phyloP scores from a whole-genome alignment of 1,140 invertebrate species.

The Eumeta japonica region DNA sequence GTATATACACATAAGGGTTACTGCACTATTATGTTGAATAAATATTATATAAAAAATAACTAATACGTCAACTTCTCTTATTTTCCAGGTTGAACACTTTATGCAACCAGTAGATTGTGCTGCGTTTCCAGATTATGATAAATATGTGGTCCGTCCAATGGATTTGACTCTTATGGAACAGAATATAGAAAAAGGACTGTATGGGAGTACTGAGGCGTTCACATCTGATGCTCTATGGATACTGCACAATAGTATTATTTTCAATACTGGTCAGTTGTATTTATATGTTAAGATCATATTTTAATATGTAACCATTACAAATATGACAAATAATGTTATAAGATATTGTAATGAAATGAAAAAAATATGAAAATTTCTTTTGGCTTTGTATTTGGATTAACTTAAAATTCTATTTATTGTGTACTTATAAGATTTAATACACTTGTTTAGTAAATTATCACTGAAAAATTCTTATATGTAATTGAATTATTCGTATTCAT shows the following conservation, averaged over 20 bases:
- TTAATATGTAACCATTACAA: no score
- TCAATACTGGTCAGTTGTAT: constrained; percentile 73
- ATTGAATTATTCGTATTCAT: no score
- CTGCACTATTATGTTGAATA: no score
- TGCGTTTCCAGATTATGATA: constrained; percentile 71
- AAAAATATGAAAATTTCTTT: no score
- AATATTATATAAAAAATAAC: no score
- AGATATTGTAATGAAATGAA: no score
- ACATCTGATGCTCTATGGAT: constrained; percentile 89
- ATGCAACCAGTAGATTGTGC: constrained; percentile 68
- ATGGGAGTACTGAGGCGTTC: constrained; percentile 87
- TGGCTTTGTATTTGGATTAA: constrained; percentile 3
- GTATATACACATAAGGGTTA: no score
- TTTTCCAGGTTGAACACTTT: constrained; percentile 69
- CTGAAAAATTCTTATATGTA: no score
- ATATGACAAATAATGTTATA: no score
- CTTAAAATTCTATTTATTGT: background rate
- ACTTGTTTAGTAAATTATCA: no score
- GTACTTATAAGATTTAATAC: no score
- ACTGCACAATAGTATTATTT: constrained; percentile 87
- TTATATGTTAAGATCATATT: background rate
- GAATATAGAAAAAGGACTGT: constrained; percentile 76
- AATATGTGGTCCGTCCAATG: constrained; percentile 84
- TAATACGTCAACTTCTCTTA: no score
- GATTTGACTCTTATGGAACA: constrained; percentile 74